Base-by-base conservation (phyloP, 2,797 vertebrate species). In the Bradypodion pumilum region DNA sequence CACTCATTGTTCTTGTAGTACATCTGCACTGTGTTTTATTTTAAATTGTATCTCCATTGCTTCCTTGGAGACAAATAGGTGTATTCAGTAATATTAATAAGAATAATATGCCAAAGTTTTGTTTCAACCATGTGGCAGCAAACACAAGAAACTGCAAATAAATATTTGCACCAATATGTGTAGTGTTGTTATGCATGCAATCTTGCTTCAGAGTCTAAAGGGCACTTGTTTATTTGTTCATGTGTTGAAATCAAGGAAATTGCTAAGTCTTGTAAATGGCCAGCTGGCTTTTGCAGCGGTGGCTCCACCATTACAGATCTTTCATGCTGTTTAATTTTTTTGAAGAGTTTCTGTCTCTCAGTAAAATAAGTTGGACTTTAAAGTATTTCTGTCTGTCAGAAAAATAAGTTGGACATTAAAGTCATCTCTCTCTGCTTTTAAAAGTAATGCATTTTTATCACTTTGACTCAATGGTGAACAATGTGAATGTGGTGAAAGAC, bases 1-100 rank as follows among this genome's bases (percentile, higher is more conserved):
- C 16, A 32, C 2, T 2, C 32, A 29, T 16, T 52, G 5, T 15
- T 59, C 13, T 76, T 77, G 59, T 7, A 70, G n/a, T 27, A 15
- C 27, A 85, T 42, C 2, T 66, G 37, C 29, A 19, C 1, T 59
- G 35, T 52, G 32, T 25, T 56, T 74, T 44, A 40, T 62, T 27
- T 46, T 5, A 74, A 29, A 74, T 40, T 35, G 37, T 42, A 4
- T 0, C 0, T 19, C 42, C 8, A 74, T 4, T 32, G 44, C 4
- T 29, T 37, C 25, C 46, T 66, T 56, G 15, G 32, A 76, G 46
- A 66, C 32, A 9, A 29, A 37, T 21, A 74, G n/a, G 6, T 8
- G 46, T 15, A 29, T 62, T 46, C 5, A 46, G 29, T 35, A 44
- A 74, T 15, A 75, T 42, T 46, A 21, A 37, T 27, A 82, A 10